Percentiles rank a stretch among this genome's conserved stretches.
Evolutionary conservation across 2,113 vertebrate genomes (phyloP).

Genomic region (Trichechus manatus): DNA sequence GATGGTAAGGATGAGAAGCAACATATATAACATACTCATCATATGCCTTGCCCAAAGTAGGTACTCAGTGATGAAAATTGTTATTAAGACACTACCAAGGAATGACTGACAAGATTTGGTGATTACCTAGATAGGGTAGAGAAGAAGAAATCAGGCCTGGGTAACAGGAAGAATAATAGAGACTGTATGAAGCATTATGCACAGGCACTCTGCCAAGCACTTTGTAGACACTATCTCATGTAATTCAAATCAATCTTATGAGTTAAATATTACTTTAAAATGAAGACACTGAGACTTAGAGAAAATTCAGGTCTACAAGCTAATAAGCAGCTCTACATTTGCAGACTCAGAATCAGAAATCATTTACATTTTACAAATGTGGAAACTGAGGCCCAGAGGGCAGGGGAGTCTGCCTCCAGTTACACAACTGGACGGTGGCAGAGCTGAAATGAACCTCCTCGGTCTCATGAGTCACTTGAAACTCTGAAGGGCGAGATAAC

Average conservation of each 20-base stretch:
- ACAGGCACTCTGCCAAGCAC: not conserved
- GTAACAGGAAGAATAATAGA: not conserved
- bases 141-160: not conserved
- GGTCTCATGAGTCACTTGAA: not conserved
- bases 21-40: not conserved
- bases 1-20: not conserved
- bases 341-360: not conserved
- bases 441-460: not conserved
- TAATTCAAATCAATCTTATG: not conserved
- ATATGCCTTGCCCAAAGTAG: not conserved
- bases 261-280: slow-evolving; percentile 41
- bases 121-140: not conserved
- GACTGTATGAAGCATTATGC: not conserved
- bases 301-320: not conserved
- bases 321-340: not conserved
- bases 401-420: not conserved
- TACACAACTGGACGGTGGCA: not conserved
- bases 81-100: not conserved
- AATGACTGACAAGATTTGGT: not conserved
- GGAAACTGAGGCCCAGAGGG: not conserved
- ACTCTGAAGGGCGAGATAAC: not conserved
- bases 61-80: not conserved
- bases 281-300: not conserved
- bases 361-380: not conserved
- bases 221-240: no score